These are phyloP conservation scores for Steinernema carpocapsae DNA, from an alignment of 2,888 invertebrate genomes.

Conservation along the genomic window DNA sequence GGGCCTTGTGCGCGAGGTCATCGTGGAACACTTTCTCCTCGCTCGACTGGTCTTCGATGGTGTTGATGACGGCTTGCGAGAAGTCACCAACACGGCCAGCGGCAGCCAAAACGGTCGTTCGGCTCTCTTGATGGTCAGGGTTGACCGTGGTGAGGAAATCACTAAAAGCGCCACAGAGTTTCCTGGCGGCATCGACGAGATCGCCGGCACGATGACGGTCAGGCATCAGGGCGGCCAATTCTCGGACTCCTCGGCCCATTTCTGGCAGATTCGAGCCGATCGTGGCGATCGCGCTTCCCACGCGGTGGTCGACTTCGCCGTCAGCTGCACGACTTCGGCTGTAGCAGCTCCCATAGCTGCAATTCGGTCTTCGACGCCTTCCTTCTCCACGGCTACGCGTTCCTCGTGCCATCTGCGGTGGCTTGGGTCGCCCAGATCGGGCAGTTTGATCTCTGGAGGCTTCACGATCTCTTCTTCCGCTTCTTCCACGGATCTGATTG, in stretches of 20 bases:
- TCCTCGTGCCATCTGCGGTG: slow-evolving; percentile 92
- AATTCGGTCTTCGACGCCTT: slow-evolving; percentile 92
- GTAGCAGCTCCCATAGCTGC: slow-evolving; percentile 99
- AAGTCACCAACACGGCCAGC: slow-evolving; percentile 96
- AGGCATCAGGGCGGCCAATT: slow-evolving; percentile 93
- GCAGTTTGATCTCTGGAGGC: slow-evolving; percentile 65
- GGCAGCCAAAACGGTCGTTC: slow-evolving; percentile 89
- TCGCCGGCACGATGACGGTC: slow-evolving; percentile 81
- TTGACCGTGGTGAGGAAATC: slow-evolving; percentile 90
- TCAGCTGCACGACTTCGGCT: slow-evolving; percentile 90
- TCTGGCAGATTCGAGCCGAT: slow-evolving; percentile 95
- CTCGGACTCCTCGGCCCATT: slow-evolving; percentile 86
- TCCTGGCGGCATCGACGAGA: slow-evolving; percentile 87
- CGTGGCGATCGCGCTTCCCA: slow-evolving; percentile 94
- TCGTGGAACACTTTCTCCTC: slow-evolving; percentile 74
- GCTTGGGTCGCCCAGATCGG: slow-evolving; percentile 71
- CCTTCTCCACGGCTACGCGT: slow-evolving; percentile 89
- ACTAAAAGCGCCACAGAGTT: slow-evolving; percentile 86
- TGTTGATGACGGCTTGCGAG: slow-evolving; percentile 85
- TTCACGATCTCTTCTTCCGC: slow-evolving; percentile 76
- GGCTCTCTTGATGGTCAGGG: slow-evolving; percentile 85
- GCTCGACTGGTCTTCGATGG: slow-evolving; percentile 86
- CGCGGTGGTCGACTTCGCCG: slow-evolving; percentile 89
- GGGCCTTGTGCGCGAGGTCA: slow-evolving; percentile 88
- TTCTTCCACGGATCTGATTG: slow-evolving; percentile 84